Percentiles rank a stretch among this genome's conserved stretches.
These are phyloP conservation scores for Nixonia krombeini DNA, from an alignment of 1,140 invertebrate species.

Conservation along the genomic window DNA sequence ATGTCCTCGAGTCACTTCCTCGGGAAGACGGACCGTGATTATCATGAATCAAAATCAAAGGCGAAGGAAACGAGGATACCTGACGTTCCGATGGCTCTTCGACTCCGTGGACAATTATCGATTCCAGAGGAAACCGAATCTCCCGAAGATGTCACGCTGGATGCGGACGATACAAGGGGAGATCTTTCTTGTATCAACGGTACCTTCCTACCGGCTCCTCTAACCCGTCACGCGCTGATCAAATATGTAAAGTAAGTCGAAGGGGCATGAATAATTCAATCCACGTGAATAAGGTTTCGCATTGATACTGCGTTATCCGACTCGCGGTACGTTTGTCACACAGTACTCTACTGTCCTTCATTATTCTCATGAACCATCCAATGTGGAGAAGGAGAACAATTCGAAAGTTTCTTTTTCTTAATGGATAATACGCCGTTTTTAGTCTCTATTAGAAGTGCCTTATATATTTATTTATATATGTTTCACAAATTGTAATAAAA, in stretches of 20 bases:
- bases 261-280: conserved; percentile 41
- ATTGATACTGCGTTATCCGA: too few relatives aligned
- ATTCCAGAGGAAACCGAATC: conserved; percentile 12
- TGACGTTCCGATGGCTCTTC: conserved; percentile 28
- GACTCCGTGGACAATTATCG: conserved; percentile 7
- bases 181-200: conserved; percentile 69
- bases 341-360: too few relatives aligned
- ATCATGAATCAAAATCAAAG: conserved; percentile 12
- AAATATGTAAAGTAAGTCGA: conserved; percentile 70
- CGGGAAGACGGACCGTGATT: conserved; percentile 3
- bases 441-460: too few relatives aligned
- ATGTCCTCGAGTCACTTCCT: conserved; percentile 48
- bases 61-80: conserved; percentile 20
- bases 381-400: too few relatives aligned
- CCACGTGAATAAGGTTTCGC: too few relatives aligned
- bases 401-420: too few relatives aligned
- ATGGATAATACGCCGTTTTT: too few relatives aligned
- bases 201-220: conserved; percentile 67
- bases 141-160: conserved; percentile 5
- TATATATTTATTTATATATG: too few relatives aligned
- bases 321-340: too few relatives aligned
- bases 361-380: too few relatives aligned
- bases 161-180: conserved; percentile 46
- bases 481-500: too few relatives aligned
- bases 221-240: conserved; percentile 63